Evolutionary conservation across 2,113 vertebrate species (phyloP).

Genomic region (Notarius quadriscutis): DNA sequence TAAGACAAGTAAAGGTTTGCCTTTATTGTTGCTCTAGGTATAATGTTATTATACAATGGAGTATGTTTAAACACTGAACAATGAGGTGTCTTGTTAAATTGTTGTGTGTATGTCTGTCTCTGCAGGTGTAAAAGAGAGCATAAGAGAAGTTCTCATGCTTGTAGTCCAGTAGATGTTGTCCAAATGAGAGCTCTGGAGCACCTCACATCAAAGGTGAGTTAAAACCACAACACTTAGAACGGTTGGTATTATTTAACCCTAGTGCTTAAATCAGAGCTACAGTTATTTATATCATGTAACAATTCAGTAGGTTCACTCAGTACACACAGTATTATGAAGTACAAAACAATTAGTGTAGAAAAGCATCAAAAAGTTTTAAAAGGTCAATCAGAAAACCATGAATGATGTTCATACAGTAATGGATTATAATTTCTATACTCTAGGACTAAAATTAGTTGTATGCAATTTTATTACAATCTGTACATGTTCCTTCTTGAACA

Average conservation of each 20-base stretch:
- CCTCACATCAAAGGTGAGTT: conserved; percentile 81
- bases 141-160: conserved; percentile 71
- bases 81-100: neutral
- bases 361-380: neutral
- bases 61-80: neutral
- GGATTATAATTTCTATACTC: neutral
- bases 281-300: neutral
- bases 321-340: neutral
- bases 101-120: conserved; percentile 32
- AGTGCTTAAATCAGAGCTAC: neutral
- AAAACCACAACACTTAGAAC: neutral
- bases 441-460: neutral
- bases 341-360: neutral
- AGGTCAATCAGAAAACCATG: neutral
- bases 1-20: neutral
- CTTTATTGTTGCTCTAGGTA: neutral
- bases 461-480: neutral
- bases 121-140: conserved; percentile 72
- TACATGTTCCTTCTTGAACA: neutral
- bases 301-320: neutral
- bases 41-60: neutral
- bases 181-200: conserved; percentile 71
- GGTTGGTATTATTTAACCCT: neutral
- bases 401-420: neutral
- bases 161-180: conserved; percentile 70